Conservation (phyloP, 1,140 invertebrate genomes). For the Drosophila bifasciata region DNA sequence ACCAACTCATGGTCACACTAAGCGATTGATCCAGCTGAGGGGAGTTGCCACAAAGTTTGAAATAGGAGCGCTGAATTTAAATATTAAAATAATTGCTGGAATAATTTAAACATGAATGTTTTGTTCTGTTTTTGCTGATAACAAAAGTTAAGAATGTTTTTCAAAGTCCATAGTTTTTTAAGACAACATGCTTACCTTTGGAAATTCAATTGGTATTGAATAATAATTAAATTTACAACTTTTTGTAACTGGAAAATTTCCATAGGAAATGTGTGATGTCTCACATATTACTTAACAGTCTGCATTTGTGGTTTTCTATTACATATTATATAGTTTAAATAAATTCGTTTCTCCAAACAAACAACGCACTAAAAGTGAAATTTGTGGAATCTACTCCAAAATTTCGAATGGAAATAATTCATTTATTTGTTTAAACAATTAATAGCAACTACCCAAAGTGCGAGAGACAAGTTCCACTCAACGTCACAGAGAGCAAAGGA, state of each 20-base stretch:
- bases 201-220: no score
- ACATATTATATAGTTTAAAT: background rate
- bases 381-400: conserved; percentile 44
- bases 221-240: no score
- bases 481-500: background rate
- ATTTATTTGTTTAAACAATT: conserved; percentile 63
- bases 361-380: conserved; percentile 69
- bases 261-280: no score
- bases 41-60: background rate
- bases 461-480: conserved; percentile 34
- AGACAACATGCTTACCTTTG: no score
- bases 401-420: conserved; percentile 39
- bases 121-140: no score
- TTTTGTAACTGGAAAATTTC: no score
- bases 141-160: no score
- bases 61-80: background rate
- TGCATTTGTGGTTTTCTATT: no score
- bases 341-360: conserved; percentile 11
- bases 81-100: background rate
- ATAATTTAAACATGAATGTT: no score
- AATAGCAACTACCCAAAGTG: conserved; percentile 39
- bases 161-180: no score
- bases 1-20: background rate
- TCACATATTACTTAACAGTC: no score
- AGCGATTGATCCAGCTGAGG: background rate